phyloP scores from a whole-genome alignment of 1,140 invertebrate species.

The Cyphomyrmex costatus region DNA sequence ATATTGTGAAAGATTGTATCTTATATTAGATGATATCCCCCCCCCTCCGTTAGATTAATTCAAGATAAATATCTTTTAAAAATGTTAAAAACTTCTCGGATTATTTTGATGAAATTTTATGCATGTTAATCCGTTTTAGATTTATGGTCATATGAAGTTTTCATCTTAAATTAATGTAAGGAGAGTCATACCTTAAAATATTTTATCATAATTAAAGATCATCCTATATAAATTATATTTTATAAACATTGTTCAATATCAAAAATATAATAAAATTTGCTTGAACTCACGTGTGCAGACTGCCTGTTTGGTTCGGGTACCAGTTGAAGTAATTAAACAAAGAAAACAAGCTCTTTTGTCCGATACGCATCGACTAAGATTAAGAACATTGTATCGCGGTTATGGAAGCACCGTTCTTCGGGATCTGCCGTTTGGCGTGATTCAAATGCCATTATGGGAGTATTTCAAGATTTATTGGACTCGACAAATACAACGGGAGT shows the following conservation, averaged over 20 bases:
- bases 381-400: conserved; percentile 94
- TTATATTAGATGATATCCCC: too few relatives aligned
- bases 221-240: neutral
- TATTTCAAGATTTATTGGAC: conserved; percentile 91
- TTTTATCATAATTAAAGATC: too few relatives aligned
- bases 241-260: neutral
- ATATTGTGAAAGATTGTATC: too few relatives aligned
- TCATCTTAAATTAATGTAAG: too few relatives aligned
- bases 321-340: conserved; percentile 98
- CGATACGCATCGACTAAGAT: conserved; percentile 82
- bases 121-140: too few relatives aligned
- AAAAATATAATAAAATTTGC: neutral
- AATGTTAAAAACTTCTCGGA: too few relatives aligned
- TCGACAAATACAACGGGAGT: conserved; percentile 83
- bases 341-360: conserved; percentile 92
- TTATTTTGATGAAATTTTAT: too few relatives aligned
- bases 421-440: conserved; percentile 97
- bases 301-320: conserved; percentile 97
- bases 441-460: conserved; percentile 99
- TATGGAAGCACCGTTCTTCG: conserved; percentile 95
- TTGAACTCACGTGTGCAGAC: conserved; percentile 86
- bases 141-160: too few relatives aligned
- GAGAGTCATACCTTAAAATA: too few relatives aligned
- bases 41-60: too few relatives aligned
- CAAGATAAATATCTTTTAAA: too few relatives aligned